phyloP scores from a whole-genome alignment of 2,888 invertebrate genomes.

The Nowickia ferox region DNA sequence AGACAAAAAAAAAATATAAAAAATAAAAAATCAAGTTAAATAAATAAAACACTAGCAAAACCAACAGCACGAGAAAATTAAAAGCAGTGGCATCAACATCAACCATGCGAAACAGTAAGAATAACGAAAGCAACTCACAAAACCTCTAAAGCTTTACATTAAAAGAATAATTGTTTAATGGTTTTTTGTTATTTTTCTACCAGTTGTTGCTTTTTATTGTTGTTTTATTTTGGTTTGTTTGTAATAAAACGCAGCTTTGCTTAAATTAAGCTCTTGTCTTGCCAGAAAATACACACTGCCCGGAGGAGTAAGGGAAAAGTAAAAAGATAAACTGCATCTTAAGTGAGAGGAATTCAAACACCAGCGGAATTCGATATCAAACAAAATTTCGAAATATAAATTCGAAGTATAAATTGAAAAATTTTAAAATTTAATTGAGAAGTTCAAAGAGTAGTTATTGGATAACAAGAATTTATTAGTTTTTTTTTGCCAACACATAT shows the following conservation, averaged over 20 bases:
- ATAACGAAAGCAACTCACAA: conserved; percentile 36
- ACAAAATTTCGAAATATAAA: too few species aligned
- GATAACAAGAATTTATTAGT: too few species aligned
- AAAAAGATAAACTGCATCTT: neutral
- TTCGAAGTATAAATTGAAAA: too few species aligned
- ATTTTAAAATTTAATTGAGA: too few species aligned
- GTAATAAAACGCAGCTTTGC: conserved; percentile 6
- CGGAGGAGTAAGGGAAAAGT: neutral
- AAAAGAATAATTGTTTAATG: conserved; percentile 62
- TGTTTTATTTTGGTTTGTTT: conserved; percentile 28
- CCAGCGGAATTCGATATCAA: too few species aligned
- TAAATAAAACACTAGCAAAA: conserved; percentile 55
- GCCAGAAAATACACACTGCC: neutral
- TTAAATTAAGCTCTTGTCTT: conserved; percentile 6
- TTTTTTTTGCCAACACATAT: too few species aligned
- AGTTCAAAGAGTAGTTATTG: too few species aligned
- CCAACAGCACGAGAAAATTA: conserved; percentile 39
- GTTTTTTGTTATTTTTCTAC: conserved; percentile 13
- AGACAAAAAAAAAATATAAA: neutral
- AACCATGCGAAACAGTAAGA: neutral
- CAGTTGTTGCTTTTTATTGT: conserved; percentile 11
- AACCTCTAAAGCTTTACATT: conserved; percentile 49
- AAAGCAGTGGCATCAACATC: conserved; percentile 12
- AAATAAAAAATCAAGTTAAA: conserved; percentile 54
- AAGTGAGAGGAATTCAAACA: too few species aligned